These are phyloP conservation scores for Paguma larvata DNA, from an alignment of 2,797 vertebrate species.

Conservation along the genomic window DNA sequence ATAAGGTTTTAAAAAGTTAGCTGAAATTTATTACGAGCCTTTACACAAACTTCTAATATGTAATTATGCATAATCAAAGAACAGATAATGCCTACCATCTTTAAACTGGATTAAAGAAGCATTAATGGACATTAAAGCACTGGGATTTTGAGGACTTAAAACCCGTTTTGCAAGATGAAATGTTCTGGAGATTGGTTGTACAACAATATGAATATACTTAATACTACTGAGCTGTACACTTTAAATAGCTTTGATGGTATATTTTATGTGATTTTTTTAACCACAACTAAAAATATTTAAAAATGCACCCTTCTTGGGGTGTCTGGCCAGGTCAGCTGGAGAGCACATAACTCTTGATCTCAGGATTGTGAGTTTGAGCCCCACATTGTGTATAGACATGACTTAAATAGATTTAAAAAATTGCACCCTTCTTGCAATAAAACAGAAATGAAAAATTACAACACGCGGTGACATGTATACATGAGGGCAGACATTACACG, in stretches of 20 bases:
- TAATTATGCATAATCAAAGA: slow-evolving; percentile 38
- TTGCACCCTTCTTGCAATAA: not conserved
- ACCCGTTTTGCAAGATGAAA: not conserved
- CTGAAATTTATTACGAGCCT: slow-evolving; percentile 35
- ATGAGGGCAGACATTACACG: not conserved
- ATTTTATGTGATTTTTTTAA: not conserved
- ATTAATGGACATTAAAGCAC: not conserved
- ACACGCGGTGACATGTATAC: not conserved
- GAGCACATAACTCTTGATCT: not conserved
- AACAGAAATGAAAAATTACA: not conserved
- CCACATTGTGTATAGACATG: not conserved
- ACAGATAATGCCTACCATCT: not conserved
- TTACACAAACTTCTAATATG: not conserved
- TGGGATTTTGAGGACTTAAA: not conserved
- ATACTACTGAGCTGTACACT: not conserved
- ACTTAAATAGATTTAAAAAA: not conserved
- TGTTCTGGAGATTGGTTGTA: not conserved
- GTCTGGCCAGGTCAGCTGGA: not conserved
- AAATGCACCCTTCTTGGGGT: not conserved
- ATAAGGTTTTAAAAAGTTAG: not conserved
- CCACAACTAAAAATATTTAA: not conserved
- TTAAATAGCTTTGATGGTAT: not conserved
- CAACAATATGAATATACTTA: not conserved
- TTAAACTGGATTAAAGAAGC: not conserved
- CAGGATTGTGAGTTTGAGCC: not conserved